Evolutionary conservation across 1,140 invertebrate species (phyloP).

Genomic region (Choristoneura fumiferana): DNA sequence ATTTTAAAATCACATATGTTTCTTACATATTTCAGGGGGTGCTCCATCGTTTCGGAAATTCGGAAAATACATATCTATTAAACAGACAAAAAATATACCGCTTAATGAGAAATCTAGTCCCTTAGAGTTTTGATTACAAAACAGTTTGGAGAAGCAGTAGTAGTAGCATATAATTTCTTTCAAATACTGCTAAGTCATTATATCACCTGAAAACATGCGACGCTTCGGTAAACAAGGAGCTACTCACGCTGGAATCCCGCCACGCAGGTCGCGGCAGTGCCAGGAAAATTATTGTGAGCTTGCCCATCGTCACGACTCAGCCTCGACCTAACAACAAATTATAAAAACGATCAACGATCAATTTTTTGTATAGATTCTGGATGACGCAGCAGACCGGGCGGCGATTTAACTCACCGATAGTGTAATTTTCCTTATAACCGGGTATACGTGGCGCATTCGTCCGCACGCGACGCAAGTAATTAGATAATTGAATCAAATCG

Average conservation of each 20-base stretch:
- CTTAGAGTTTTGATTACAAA: no score
- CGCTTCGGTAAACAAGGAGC: background rate
- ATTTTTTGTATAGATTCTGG: no score
- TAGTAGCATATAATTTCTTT: no score
- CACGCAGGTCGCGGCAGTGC: conserved; percentile 39
- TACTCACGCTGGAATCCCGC: conserved; percentile 45
- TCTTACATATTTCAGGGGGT: no score
- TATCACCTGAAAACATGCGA: background rate
- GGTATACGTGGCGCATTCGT: background rate
- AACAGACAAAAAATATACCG: no score
- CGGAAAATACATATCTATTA: no score
- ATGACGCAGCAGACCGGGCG: background rate
- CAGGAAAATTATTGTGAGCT: conserved; percentile 42
- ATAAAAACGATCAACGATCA: background rate
- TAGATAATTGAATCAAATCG: conserved; percentile 15
- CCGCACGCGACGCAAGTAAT: conserved; percentile 9
- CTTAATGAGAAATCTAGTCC: no score
- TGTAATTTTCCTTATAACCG: background rate
- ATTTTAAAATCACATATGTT: no score
- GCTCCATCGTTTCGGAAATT: no score
- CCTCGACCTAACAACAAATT: background rate
- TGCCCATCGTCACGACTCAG: conserved; percentile 51
- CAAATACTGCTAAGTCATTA: background rate
- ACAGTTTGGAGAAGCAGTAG: no score
- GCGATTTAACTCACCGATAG: background rate